phyloP scores from a whole-genome alignment of 2,888 invertebrate genomes.

The Nemotelus pantherinus region DNA sequence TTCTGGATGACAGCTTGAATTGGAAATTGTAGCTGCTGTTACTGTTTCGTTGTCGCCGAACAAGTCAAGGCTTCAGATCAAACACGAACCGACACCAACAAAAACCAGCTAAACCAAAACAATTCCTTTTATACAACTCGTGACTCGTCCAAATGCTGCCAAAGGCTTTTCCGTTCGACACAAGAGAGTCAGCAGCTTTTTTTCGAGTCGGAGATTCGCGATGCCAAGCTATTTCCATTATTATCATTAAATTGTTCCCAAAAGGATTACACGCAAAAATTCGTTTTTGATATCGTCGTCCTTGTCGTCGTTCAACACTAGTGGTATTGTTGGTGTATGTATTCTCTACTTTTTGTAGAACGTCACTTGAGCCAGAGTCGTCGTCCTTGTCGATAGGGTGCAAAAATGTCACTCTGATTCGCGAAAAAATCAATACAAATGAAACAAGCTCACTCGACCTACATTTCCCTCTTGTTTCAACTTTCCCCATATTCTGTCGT shows the following conservation, averaged over 20 bases:
- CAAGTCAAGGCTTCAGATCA: too few relatives aligned
- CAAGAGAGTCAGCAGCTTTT: too few relatives aligned
- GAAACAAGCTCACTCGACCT: conserved; percentile 45
- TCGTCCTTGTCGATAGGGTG: background rate
- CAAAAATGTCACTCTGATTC: conserved; percentile 30
- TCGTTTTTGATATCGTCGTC: background rate
- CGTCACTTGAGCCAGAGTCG: background rate
- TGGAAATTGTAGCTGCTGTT: too few relatives aligned
- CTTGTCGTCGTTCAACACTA: background rate
- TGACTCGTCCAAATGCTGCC: too few relatives aligned
- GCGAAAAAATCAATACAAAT: conserved; percentile 41
- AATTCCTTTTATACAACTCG: too few relatives aligned
- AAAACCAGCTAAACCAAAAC: too few relatives aligned
- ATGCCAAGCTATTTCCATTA: conserved; percentile 1
- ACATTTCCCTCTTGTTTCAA: conserved; percentile 7
- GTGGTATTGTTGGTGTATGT: background rate
- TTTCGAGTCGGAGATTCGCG: too few relatives aligned
- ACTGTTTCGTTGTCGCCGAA: too few relatives aligned
- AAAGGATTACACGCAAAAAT: conserved; percentile 32
- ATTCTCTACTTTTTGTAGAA: too few relatives aligned
- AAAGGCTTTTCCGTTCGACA: too few relatives aligned
- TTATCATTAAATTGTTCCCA: conserved; percentile 35
- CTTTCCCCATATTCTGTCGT: background rate
- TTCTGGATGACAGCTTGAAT: too few relatives aligned
- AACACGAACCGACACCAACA: too few relatives aligned